phyloP scores from a whole-genome alignment of 1,140 invertebrate genomes.

The Drosophila leontia region DNA sequence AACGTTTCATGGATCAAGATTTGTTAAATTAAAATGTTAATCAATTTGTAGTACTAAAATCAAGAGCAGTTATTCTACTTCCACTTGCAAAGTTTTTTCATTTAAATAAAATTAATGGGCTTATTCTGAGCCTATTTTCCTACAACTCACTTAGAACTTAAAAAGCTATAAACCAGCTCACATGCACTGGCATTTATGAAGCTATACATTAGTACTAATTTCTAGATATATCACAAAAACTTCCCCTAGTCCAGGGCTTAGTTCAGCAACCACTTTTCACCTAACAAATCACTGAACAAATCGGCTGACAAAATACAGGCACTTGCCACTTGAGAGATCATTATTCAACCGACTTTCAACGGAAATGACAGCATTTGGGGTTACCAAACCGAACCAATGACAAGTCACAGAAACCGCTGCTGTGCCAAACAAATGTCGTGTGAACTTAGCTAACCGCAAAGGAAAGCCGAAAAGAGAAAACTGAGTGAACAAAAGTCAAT shows the following conservation, averaged over 20 bases:
- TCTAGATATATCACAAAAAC: constrained; percentile 1
- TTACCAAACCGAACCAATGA: constrained; percentile 62
- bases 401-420: constrained; percentile 59
- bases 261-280: constrained; percentile 9
- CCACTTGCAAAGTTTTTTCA: no score
- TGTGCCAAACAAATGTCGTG: constrained; percentile 61
- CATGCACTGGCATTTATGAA: neutral
- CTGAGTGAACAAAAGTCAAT: constrained; percentile 49
- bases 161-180: neutral
- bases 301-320: constrained; percentile 28
- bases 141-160: neutral
- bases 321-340: constrained; percentile 35
- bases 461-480: constrained; percentile 27
- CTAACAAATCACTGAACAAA: constrained; percentile 32
- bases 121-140: neutral
- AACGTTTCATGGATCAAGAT: neutral
- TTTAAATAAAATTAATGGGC: neutral
- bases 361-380: constrained; percentile 70
- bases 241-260: neutral
- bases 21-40: neutral
- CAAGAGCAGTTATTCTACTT: no score
- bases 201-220: neutral
- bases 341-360: constrained; percentile 68
- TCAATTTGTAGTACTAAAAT: neutral
- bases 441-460: constrained; percentile 44